phyloP scores from a whole-genome alignment of 2,888 invertebrate species.

The Cybosia mesomella region DNA sequence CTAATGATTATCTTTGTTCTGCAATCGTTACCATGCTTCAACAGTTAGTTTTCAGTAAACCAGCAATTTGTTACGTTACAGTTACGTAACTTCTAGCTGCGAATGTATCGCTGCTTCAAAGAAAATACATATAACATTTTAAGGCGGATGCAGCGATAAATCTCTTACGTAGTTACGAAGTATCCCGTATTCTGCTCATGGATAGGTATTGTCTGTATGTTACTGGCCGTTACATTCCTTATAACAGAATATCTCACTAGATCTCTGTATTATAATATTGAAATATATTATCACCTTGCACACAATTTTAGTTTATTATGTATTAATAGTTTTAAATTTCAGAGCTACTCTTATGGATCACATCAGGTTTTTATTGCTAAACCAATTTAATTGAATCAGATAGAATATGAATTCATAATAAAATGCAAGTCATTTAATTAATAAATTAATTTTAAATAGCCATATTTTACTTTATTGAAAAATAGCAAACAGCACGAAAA shows the following conservation, averaged over 20 bases:
- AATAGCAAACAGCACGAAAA: too few relatives aligned
- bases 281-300: conserved; percentile 20
- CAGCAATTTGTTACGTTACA: neutral
- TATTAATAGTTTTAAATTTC: neutral
- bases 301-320: neutral
- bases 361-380: neutral
- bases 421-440: neutral
- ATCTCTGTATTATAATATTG: conserved; percentile 26
- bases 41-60: neutral
- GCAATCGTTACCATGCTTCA: conserved; percentile 4
- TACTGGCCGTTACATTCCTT: conserved; percentile 29
- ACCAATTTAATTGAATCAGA: too few relatives aligned
- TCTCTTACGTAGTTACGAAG: conserved; percentile 35
- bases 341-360: neutral
- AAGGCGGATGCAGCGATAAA: conserved; percentile 42
- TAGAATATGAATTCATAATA: neutral
- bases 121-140: conserved; percentile 42
- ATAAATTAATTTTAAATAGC: neutral
- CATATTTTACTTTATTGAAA: too few relatives aligned
- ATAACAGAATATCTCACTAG: conserved; percentile 21
- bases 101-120: conserved; percentile 15
- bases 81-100: neutral
- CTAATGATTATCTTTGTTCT: too few relatives aligned
- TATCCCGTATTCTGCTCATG: conserved; percentile 36
- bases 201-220: conserved; percentile 41